These are phyloP conservation scores for Brachionus sp. DNA, from an alignment of 1,140 invertebrate species.

Conservation along the genomic window DNA sequence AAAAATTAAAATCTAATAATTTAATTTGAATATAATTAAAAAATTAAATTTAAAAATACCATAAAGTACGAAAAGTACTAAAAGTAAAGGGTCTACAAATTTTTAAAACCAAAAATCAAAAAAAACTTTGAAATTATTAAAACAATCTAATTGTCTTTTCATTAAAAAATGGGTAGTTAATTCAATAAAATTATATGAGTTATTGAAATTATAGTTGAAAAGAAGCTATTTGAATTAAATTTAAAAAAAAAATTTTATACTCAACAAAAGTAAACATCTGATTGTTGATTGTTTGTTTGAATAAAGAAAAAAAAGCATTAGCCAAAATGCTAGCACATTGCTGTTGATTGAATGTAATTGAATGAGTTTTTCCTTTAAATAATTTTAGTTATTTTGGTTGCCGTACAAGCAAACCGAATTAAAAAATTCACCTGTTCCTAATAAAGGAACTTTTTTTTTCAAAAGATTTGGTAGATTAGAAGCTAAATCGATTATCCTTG, in stretches of 20 bases:
- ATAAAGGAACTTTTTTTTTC: background rate
- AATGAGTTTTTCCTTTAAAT: background rate
- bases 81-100: no score
- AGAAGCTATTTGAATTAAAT: background rate
- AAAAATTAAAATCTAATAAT: no score
- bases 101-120: no score
- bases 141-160: no score
- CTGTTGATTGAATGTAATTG: slow-evolving; percentile 72
- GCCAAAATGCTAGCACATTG: slow-evolving; percentile 82
- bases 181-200: no score
- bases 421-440: background rate
- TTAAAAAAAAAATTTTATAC: background rate
- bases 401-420: background rate
- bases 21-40: no score
- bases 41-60: no score
- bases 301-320: slow-evolving; percentile 94
- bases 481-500: background rate
- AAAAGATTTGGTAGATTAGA: background rate
- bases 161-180: no score
- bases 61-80: no score
- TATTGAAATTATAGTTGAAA: no score
- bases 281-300: slow-evolving; percentile 62
- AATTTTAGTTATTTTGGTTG: background rate
- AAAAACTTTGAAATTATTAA: no score
- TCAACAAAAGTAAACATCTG: background rate